Conservation (phyloP, 2,113 vertebrate genomes). For the Furnarius figulus region DNA sequence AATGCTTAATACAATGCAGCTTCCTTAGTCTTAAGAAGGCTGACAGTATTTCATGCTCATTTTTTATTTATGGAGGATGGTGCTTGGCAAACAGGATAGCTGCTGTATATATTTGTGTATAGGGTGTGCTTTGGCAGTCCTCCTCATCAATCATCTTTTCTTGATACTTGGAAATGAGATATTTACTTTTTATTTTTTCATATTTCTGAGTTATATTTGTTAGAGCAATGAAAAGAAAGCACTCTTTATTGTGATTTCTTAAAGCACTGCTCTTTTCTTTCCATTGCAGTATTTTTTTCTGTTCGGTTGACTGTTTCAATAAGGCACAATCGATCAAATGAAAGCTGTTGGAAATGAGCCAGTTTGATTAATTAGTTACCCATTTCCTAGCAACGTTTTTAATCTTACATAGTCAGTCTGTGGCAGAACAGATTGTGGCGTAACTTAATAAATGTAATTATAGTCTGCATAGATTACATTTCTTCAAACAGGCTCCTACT, state of each 20-base stretch:
- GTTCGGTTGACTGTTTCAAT: background rate
- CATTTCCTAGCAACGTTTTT: background rate
- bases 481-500: background rate
- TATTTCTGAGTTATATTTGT: fast-evolving
- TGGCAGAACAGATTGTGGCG: background rate
- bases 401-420: background rate
- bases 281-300: background rate
- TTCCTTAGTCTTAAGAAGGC: background rate
- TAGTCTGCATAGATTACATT: background rate
- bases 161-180: background rate
- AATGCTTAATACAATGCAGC: background rate
- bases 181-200: background rate
- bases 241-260: background rate
- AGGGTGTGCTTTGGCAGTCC: background rate
- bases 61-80: background rate
- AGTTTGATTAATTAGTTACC: background rate
- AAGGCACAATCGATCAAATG: background rate
- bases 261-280: background rate
- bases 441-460: background rate
- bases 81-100: background rate
- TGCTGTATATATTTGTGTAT: background rate
- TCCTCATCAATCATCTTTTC: background rate
- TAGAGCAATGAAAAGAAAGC: background rate
- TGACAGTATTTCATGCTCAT: background rate
- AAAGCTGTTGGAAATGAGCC: background rate